Base-by-base conservation (phyloP, 53 echinoderm and acorn worm species). In the Zoroaster sp. region DNA sequence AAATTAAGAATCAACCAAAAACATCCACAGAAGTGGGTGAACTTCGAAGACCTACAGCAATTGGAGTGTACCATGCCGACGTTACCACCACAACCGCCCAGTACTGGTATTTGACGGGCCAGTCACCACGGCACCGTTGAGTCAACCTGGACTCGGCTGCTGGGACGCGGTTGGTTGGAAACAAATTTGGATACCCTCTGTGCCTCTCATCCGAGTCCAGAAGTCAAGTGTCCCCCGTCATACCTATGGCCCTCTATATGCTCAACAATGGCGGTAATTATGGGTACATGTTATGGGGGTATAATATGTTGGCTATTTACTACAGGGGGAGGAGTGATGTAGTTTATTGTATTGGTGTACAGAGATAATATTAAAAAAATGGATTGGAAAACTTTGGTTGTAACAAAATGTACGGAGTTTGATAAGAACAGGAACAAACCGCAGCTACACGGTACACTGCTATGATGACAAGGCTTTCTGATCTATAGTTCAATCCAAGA, bases 1-100 rank as follows among this genome's bases (percentile, higher is more conserved):
- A n/a, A n/a, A n/a, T n/a, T n/a, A n/a, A n/a, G n/a, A n/a, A n/a
- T n/a, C n/a, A n/a, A n/a, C n/a, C n/a, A n/a, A n/a, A n/a, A n/a
- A n/a, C n/a, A n/a, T n/a, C n/a, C n/a, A n/a, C n/a, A n/a, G n/a
- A n/a, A n/a, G n/a, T n/a, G n/a, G n/a, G n/a, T n/a, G n/a, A 76
- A 76, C 38, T 37, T 21, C 25, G 68, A 67, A 40, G 66, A 66
- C 53, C 63, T n/a, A n/a, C n/a, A 81, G 66, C 81, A 81, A 30
- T 11, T 32, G 81, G 23, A 55, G 68, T 85, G 69, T 69, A 85
- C 47, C 85, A 36, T 46, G 85, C 49, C 44, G 85, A 66, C 71
- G 85, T 85, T 71, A 85, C 85, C 85, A 85, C 40, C 78, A 69
- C 85, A 85, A 85, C 85, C 70, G 85, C 25, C 72, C 85, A 85